Percentiles rank a stretch among this genome's conserved stretches.
Conservation (phyloP, 2,797 vertebrate genomes). For the Rachycentron canadum region DNA sequence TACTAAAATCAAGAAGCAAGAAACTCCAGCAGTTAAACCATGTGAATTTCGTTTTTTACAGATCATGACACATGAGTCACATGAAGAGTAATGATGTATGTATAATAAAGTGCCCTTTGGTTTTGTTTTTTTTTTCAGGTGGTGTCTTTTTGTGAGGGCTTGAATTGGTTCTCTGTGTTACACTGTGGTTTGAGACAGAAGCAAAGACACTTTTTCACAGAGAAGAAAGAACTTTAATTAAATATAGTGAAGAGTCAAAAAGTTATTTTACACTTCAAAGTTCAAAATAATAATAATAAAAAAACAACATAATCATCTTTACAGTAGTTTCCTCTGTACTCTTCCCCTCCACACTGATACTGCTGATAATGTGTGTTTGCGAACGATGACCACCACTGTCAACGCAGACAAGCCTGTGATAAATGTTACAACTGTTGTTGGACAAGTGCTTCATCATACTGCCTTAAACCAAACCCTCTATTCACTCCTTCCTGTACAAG, state of each 20-base stretch:
- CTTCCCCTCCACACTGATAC: constrained; percentile 83
- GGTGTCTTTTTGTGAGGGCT: not conserved
- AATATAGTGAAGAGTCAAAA: constrained; percentile 99
- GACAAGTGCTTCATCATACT: constrained; percentile 68
- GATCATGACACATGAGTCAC: not conserved
- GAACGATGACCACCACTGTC: constrained; percentile 47
- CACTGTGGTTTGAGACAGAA: constrained; percentile 26
- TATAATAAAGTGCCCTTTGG: no score
- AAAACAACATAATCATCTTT: constrained; percentile 95
- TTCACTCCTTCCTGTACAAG: constrained; percentile 65
- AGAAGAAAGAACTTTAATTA: constrained; percentile 99
- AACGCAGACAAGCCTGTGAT: constrained; percentile 64
- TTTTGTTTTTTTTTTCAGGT: not conserved
- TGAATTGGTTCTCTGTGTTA: not conserved
- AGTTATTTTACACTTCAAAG: constrained; percentile 98
- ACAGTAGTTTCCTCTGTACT: constrained; percentile 95
- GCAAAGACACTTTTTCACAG: constrained; percentile 86
- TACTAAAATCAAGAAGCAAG: not conserved
- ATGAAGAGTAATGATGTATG: no score
- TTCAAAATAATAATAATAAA: constrained; percentile 84
- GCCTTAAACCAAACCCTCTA: constrained; percentile 44
- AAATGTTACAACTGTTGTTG: constrained; percentile 42
- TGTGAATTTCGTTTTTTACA: not conserved
- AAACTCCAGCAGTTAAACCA: not conserved
- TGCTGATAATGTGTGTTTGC: constrained; percentile 85